Evolutionary conservation across 2,113 vertebrate genomes (phyloP), one percentile per base, ranked within the genome.

Genomic region (Gallinago jamesoni): DNA sequence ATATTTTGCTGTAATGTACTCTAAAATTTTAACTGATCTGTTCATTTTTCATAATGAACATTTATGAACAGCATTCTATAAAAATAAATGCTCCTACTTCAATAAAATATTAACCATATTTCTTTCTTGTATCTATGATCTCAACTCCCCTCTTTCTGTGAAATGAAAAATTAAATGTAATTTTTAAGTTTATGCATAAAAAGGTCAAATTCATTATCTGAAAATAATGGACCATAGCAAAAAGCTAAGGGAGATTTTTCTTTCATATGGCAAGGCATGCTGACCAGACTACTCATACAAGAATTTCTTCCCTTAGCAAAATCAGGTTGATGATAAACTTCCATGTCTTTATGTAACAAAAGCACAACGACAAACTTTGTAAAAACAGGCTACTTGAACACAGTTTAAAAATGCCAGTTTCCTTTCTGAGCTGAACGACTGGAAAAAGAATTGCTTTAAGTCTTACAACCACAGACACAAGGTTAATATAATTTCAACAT

Each of bases 111-210:
- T 75, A 76, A 75, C 28, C 7, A 7, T 23, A 48, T 12, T 86
- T 95, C 24, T 91, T 66, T 88, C 52, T 50, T 63, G 7, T 63
- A 60, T 93, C 93, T 96, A 94, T 94, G 76, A 97, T 96, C 69
- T 96, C 95, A 97, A 87, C 90, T 97, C 89, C 15, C 84, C 89
- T 90, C 84, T 90, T 98, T 93, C 92, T 94, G 92, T 92, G 60
- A 94, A 97, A 96, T 96, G 59, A 95, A 97, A 91, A 91, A 97
- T 56, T 62, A 75, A 96, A 90, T 30, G 5, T 66, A 91, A 73
- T 94, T 97, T 91, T 80, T 84, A 98, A 97, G 24, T n/a, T 62
- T 53, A 76, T 35, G 20, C 18, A 73, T 50, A 60, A 16, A 92
- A 93, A 83, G 62, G 68, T 80, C 76, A 93, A 97, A 97, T 97